Base-by-base conservation (phyloP, 2,113 vertebrate species). In the Coptodon rendalli region DNA sequence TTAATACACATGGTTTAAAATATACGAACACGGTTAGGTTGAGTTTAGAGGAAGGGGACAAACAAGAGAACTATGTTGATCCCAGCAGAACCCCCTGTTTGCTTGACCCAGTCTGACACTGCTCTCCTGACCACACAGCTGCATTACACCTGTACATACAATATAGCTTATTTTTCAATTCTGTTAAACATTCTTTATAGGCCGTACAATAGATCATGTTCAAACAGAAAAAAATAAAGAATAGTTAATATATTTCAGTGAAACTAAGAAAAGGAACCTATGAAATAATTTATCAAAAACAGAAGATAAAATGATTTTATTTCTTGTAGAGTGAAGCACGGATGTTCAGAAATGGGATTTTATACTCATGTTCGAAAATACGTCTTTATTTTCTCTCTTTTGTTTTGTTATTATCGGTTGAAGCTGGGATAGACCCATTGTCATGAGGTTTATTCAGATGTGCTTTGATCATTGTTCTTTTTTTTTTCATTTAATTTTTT, bases 91-190 rank as follows among this genome's bases (percentile, higher is more conserved):
- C 54, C 40, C 73, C 92, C 86, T 85, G 85, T 89, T 84, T 90
- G 89, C 81, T 87, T 82, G 88, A 91, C 84, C 92, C 87, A 90
- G 84, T 91, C 89, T 93, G 54, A 90, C 93, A 89, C 87, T 83
- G 89, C 89, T 90, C 91, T 92, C 89, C 91, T 87, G 82, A 91
- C 86, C 89, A 91, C 89, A 90, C 91, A 93, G 94, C 94, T 94
- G 91, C 94, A 83, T 91, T 89, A 93, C 89, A 91, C 89, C 88
- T 96, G 96, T 97, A 96, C 94, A 96, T 96, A 97, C 90, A 93
- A 96, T 96, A 96, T 94, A 96, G 95, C 95, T 96, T 96, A 96
- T 96, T 96, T 96, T 96, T 96, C 89, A 96, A 96, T 96, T 96
- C 61, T 95, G 95, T 96, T 96, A 54, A 92, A 90, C 94, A 82